Base-by-base conservation (phyloP, 2,113 vertebrate species). In the Delphinus delphis region DNA sequence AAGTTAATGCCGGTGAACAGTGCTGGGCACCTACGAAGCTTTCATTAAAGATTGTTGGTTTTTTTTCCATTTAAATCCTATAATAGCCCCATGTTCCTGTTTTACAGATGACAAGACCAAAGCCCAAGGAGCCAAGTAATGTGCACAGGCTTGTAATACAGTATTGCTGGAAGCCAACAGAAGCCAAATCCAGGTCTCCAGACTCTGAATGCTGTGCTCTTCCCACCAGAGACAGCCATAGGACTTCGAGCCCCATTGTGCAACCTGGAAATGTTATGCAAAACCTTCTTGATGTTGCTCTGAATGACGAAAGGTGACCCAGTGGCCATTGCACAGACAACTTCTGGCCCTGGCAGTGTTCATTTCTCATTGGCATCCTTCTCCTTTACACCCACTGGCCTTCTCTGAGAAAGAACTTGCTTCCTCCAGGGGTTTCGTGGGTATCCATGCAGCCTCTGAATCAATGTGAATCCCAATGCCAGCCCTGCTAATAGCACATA, bases 51-150 rank as follows among this genome's bases (percentile, higher is more conserved):
- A 6, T 62, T 33, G 58, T 8, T 84, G 18, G 5, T 12, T 58
- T 8, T 6, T 41, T 70, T 60, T n/a, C 18, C 55, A 74, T 50
- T 88, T 70, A 50, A 38, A 65, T 21, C 62, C 41, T 63, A 2
- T 70, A 73, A 47, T 28, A 90, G 58, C 38, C 58, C 38, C 15
- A 13, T 76, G 53, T 33, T 73, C 44, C 50, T 53, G 65, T 47
- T 95, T 93, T 76, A 93, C 60, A 91, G 71, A 85, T 50, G 77
- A 93, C 80, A 70, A 94, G 71, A 67, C 55, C 28, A 82, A 77
- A 63, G 31, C 63, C 73, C 55, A 87, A 84, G 47, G 63, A 74
- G 23, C 67, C 60, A 71, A 85, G 71, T 3, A 10, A 33, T 71
- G 58, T 90, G 70, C 89, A 68, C 44, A 73, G 58, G 92, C 73